These are phyloP conservation scores for Megalopta genalis DNA, from an alignment of 1,140 invertebrate genomes.

Conservation along the genomic window DNA sequence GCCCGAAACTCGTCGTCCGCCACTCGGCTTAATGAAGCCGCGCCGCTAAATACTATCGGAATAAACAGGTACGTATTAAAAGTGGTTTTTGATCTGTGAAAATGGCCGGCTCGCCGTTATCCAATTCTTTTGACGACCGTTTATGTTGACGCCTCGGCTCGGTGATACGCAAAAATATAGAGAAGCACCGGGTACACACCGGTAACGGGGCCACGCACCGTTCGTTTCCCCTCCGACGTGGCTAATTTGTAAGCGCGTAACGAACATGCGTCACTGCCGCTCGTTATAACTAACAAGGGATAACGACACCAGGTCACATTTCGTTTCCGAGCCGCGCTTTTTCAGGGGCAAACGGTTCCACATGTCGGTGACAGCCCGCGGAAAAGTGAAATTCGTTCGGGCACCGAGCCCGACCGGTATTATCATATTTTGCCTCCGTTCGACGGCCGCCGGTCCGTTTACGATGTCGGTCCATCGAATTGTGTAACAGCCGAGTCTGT, in stretches of 20 bases:
- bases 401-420: not conserved
- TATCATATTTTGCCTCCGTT: not conserved
- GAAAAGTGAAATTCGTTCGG: slow-evolving; percentile 24
- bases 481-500: not conserved
- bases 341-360: slow-evolving; percentile 36
- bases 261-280: slow-evolving; percentile 60
- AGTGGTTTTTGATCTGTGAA: not conserved
- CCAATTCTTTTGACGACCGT: not conserved
- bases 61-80: not conserved
- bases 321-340: slow-evolving; percentile 47
- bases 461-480: not conserved
- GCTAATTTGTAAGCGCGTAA: slow-evolving; percentile 74
- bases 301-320: slow-evolving; percentile 67
- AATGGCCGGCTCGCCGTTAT: too few relatives aligned
- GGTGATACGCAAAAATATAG: not conserved
- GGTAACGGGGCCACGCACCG: not conserved
- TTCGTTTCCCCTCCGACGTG: slow-evolving; percentile 28
- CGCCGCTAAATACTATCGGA: too few relatives aligned
- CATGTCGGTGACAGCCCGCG: not conserved
- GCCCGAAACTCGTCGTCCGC: too few relatives aligned
- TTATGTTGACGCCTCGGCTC: not conserved
- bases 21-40: too few relatives aligned
- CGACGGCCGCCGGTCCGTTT: not conserved
- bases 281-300: slow-evolving; percentile 76
- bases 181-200: not conserved